These are phyloP conservation scores for Odiellus spinosus DNA, from an alignment of 2,888 invertebrate species.

Conservation along the genomic window DNA sequence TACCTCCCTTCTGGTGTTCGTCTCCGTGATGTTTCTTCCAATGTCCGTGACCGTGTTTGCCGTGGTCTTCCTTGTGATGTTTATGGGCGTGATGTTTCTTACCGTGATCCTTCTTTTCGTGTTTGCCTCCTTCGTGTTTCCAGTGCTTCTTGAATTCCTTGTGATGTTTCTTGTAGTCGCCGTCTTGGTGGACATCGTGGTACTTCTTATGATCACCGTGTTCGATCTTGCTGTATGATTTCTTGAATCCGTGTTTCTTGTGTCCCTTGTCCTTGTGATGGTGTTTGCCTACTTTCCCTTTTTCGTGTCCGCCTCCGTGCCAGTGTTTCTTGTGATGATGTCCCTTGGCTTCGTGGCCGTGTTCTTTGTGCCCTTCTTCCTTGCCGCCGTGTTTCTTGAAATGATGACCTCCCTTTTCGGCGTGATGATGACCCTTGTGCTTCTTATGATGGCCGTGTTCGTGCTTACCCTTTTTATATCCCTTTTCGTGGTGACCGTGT, in stretches of 20 bases:
- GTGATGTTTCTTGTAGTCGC: too few relatives aligned
- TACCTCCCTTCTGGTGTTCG: background rate
- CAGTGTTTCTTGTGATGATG: background rate
- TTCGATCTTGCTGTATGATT: background rate
- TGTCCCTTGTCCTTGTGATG: background rate
- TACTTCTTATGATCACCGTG: too few relatives aligned
- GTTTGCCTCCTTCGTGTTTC: too few relatives aligned
- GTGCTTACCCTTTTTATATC: background rate
- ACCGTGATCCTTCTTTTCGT: too few relatives aligned
- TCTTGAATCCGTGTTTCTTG: background rate
- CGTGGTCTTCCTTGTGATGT: too few relatives aligned
- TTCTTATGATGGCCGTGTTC: background rate
- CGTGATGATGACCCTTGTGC: background rate
- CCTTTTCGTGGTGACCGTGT: too few relatives aligned
- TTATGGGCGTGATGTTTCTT: too few relatives aligned
- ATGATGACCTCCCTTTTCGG: background rate
- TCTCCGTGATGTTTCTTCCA: slow-evolving; percentile 4
- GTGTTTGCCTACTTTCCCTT: background rate
- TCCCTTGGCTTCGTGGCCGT: background rate
- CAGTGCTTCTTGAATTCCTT: too few relatives aligned
- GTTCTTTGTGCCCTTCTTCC: background rate
- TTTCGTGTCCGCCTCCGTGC: background rate
- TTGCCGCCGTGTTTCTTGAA: background rate
- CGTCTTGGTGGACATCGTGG: too few relatives aligned
- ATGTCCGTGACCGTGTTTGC: background rate